phyloP scores from a whole-genome alignment of 2,113 vertebrate genomes.

The Microcebus ravelobensis region DNA sequence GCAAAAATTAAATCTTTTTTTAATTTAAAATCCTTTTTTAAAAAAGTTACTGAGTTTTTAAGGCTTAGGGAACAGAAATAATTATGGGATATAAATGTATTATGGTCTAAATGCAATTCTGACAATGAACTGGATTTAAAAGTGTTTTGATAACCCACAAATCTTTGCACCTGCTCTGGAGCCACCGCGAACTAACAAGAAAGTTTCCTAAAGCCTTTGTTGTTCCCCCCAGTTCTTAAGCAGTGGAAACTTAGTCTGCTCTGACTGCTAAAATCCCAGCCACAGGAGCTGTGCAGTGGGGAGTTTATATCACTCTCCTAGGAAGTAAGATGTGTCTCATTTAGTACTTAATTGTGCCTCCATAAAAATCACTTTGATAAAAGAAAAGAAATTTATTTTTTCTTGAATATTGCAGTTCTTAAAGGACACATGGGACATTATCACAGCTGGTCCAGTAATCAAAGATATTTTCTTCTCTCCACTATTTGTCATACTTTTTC shows the following conservation, averaged over 20 bases:
- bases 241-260: too few relatives aligned
- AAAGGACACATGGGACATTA: neutral
- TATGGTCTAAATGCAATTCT: neutral
- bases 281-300: too few relatives aligned
- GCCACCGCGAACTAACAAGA: too few relatives aligned
- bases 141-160: neutral
- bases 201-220: neutral
- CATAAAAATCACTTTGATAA: neutral
- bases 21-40: too few relatives aligned
- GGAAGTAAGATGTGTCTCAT: neutral
- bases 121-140: neutral
- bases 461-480: neutral
- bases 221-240: too few relatives aligned
- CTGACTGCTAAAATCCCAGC: too few relatives aligned
- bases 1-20: neutral
- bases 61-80: neutral
- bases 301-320: neutral
- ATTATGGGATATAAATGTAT: neutral
- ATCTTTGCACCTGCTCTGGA: neutral
- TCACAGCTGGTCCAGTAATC: neutral
- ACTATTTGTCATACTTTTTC: neutral
- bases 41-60: neutral
- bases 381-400: too few relatives aligned
- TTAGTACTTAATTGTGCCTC: neutral
- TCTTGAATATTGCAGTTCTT: too few relatives aligned